These are phyloP conservation scores for Speoplatyrhinus poulsoni DNA, from an alignment of 2,113 vertebrate genomes.

Conservation along the genomic window DNA sequence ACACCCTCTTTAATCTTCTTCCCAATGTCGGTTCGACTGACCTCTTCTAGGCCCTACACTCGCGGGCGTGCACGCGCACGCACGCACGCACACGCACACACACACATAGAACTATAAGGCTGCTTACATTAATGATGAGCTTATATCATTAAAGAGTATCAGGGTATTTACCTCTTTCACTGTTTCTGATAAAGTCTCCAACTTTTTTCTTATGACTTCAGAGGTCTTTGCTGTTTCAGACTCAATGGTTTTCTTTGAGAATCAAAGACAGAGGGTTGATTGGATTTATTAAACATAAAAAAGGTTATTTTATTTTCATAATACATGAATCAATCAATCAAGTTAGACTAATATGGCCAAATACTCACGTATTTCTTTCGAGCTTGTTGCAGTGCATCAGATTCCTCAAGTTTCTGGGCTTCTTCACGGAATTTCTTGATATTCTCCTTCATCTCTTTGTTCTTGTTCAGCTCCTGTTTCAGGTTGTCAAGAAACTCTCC, in stretches of 20 bases:
- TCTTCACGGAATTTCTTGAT: conserved; percentile 94
- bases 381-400: conserved; percentile 88
- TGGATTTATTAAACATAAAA: not conserved
- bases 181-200: conserved; percentile 84
- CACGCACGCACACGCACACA: not conserved
- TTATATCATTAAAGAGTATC: not conserved
- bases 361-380: conserved; percentile 92
- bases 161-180: conserved; percentile 86
- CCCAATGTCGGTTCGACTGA: conserved; percentile 87
- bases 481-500: conserved; percentile 90
- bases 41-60: conserved; percentile 87
- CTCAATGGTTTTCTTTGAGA: conserved; percentile 89
- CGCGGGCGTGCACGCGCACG: not conserved
- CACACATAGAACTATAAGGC: not conserved
- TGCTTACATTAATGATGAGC: not conserved
- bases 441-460: conserved; percentile 97
- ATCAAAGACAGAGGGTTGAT: not conserved
- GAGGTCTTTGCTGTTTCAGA: conserved; percentile 93
- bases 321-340: not conserved
- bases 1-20: conserved; percentile 91
- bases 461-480: conserved; percentile 92
- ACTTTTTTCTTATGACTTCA: conserved; percentile 88
- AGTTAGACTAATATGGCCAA: not conserved
- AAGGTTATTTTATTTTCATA: not conserved
- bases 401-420: conserved; percentile 92